Evolutionary conservation across 2,113 vertebrate species (phyloP).

Genomic region (Platichthys stellatus): DNA sequence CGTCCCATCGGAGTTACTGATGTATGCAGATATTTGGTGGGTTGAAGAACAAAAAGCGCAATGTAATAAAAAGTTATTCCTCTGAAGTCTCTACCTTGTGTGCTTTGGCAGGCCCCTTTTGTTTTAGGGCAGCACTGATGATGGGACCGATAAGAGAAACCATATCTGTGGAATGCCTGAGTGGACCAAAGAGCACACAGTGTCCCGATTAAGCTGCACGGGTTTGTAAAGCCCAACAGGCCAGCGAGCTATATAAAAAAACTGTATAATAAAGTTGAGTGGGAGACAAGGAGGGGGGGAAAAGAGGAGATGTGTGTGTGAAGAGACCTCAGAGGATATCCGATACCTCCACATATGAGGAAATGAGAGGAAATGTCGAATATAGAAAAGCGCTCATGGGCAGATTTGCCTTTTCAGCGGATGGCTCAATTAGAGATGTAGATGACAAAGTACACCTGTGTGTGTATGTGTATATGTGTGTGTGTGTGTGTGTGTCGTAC

Average conservation of each 20-base stretch:
- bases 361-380: constrained; percentile 61
- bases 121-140: constrained; percentile 44
- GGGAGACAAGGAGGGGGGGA: background rate
- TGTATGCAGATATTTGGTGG: constrained; percentile 15
- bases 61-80: constrained; percentile 49
- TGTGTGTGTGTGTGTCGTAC: background rate
- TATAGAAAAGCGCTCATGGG: constrained; percentile 57
- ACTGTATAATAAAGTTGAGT: constrained; percentile 9
- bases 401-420: constrained; percentile 59
- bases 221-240: constrained; percentile 38
- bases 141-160: constrained; percentile 59
- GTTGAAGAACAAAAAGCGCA: constrained; percentile 1
- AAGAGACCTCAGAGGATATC: constrained; percentile 48
- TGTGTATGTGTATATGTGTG: constrained; percentile 13
- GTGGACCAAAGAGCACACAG: constrained; percentile 49
- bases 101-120: constrained; percentile 57
- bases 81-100: constrained; percentile 58
- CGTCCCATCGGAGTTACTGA: constrained; percentile 39
- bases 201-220: constrained; percentile 40
- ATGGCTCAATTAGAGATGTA: constrained; percentile 63
- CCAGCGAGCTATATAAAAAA: constrained; percentile 26
- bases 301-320: constrained; percentile 1
- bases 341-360: constrained; percentile 40
- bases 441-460: constrained; percentile 55
- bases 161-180: constrained; percentile 55